Percentiles rank a stretch among this genome's conserved stretches.
These are phyloP conservation scores for Carassius auratus DNA, from an alignment of 2,113 vertebrate species.

Conservation along the genomic window DNA sequence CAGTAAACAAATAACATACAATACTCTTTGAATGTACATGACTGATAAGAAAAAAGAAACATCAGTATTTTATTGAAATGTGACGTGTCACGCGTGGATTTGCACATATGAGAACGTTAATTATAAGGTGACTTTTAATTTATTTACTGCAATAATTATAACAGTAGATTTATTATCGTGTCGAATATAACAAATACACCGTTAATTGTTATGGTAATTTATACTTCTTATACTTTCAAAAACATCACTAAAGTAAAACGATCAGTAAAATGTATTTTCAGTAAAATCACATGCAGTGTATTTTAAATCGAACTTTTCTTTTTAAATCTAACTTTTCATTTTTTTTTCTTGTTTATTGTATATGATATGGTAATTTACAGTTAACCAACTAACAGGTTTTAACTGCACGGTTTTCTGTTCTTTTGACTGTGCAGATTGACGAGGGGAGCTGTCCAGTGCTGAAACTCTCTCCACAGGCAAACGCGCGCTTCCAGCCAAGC, in stretches of 20 bases:
- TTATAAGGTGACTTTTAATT: background rate
- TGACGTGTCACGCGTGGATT: background rate
- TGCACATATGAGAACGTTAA: background rate
- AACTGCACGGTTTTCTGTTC: background rate
- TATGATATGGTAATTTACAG: background rate
- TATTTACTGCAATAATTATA: too few relatives aligned
- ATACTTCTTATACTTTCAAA: background rate
- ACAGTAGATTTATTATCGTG: too few relatives aligned
- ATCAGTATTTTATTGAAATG: background rate
- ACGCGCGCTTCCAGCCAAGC: background rate
- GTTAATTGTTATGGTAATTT: background rate
- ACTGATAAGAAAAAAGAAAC: background rate
- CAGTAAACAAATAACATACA: background rate
- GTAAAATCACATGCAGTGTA: background rate
- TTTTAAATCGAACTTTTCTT: background rate
- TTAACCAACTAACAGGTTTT: background rate
- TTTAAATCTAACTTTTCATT: background rate
- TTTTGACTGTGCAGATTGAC: too few relatives aligned
- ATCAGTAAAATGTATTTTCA: too few relatives aligned
- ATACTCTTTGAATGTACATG: background rate
- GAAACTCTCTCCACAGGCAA: constrained; percentile 26
- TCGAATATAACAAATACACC: background rate
- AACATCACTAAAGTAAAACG: too few relatives aligned
- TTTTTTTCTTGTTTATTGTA: too few relatives aligned
- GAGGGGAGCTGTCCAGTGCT: constrained; percentile 58